These are phyloP conservation scores for Chelmon rostratus DNA, from an alignment of 2,797 vertebrate species.

Conservation along the genomic window DNA sequence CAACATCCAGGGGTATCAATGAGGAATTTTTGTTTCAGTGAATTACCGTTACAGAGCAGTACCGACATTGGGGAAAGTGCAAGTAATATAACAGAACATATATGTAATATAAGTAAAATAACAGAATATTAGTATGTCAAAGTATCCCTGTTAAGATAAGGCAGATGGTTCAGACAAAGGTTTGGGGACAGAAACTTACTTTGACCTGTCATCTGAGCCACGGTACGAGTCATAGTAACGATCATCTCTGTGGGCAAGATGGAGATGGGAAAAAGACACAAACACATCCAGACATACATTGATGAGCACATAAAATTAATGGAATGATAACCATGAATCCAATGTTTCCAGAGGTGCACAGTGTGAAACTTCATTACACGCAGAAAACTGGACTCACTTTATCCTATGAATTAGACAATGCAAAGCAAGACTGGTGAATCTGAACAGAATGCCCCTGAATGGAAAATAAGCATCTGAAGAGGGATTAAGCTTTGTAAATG, in stretches of 20 bases:
- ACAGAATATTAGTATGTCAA: conserved; percentile 46
- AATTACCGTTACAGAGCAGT: conserved; percentile 13
- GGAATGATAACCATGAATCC: conserved; percentile 62
- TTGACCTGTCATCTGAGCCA: conserved; percentile 87
- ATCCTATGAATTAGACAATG: conserved; percentile 24
- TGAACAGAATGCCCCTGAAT: conserved; percentile 19
- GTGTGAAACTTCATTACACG: conserved; percentile 28
- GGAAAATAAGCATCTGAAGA: conserved; percentile 27
- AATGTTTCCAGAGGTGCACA: conserved; percentile 33
- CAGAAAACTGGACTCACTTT: conserved; percentile 37
- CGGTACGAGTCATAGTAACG: conserved; percentile 90
- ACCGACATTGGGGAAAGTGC: background rate
- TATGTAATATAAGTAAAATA: background rate
- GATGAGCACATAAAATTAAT: conserved; percentile 74
- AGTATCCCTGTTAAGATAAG: conserved; percentile 58
- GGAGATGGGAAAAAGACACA: conserved; percentile 73
- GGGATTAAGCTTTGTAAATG: conserved; percentile 21
- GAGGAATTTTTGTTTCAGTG: conserved; percentile 17
- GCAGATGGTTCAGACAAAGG: conserved; percentile 37
- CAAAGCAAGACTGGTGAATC: conserved; percentile 29
- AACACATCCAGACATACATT: conserved; percentile 73
- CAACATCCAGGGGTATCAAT: conserved; percentile 15
- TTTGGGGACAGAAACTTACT: conserved; percentile 83
- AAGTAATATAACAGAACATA: conserved; percentile 18
- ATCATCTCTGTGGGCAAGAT: conserved; percentile 86